A percentile compares a stretch with the other conserved stretches of the same genome.
Evolutionary conservation across 2,888 invertebrate genomes (phyloP).

Genomic region (Tachystola acroxantha): DNA sequence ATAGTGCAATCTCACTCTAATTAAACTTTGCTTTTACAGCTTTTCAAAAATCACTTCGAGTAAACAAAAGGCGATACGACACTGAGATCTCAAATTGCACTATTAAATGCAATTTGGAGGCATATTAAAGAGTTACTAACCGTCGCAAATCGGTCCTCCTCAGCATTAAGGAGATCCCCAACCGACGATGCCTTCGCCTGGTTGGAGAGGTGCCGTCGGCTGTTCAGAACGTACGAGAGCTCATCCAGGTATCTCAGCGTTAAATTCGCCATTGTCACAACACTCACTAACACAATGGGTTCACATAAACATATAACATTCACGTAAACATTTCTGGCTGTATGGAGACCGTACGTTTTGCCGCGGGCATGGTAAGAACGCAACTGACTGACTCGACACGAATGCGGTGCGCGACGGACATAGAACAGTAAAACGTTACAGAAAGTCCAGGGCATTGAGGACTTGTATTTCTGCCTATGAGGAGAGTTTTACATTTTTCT

Average conservation of each 20-base stretch:
- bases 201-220: slow-evolving; percentile 54
- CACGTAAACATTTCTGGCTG: slow-evolving; percentile 40
- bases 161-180: slow-evolving; percentile 66
- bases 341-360: slow-evolving; percentile 18
- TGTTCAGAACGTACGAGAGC: slow-evolving; percentile 68
- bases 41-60: too few relatives aligned
- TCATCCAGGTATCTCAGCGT: slow-evolving; percentile 74
- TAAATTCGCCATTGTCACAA: slow-evolving; percentile 59
- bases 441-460: not conserved
- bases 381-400: slow-evolving; percentile 30
- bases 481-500: too few relatives aligned
- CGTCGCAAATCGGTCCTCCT: slow-evolving; percentile 61
- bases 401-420: not conserved
- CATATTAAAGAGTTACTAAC: too few relatives aligned
- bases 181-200: slow-evolving; percentile 72
- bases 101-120: too few relatives aligned
- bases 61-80: too few relatives aligned
- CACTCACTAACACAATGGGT: slow-evolving; percentile 13
- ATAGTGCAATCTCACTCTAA: too few relatives aligned
- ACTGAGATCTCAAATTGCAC: too few relatives aligned
- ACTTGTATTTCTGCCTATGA: not conserved
- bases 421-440: not conserved
- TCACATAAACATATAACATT: slow-evolving; percentile 15
- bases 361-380: slow-evolving; percentile 37
- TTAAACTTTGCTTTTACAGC: too few relatives aligned